Evolutionary conservation across 2,797 vertebrate species (phyloP), one percentile per base, ranked within the genome.

Genomic region (Microctenopoma lineatum): DNA sequence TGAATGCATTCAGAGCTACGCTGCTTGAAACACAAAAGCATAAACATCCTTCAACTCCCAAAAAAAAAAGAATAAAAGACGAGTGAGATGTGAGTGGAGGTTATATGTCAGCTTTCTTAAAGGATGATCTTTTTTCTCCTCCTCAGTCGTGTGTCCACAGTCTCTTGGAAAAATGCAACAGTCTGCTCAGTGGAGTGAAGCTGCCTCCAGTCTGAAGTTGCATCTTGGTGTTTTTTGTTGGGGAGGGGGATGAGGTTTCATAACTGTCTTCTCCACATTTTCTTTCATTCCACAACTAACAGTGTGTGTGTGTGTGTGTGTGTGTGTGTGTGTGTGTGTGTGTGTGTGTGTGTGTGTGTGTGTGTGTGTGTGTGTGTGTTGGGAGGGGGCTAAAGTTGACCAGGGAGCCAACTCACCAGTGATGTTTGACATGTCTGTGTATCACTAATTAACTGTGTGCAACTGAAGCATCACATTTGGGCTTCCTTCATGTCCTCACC

Each of bases 171-270:
- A 67, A 69, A 61, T 45, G 75, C 62, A 68, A 62, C 45, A 27
- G 41, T 74, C 59, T 61, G 58, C 56, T 72, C 51, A 64, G 70
- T 68, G 41, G 44, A n/a, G 52, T 59, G 80, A 72, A 41, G 64
- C 63, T 61, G 66, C 57, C 6, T 69, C 72, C 77, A 41, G 26
- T 59, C 76, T 52, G 39, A 63, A 54, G 73, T 38, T 66, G 62
- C 72, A 56, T 82, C 56, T 25, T 7, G 27, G 27, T 47, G 36
- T 62, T 57, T 59, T 55, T 65, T 60, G 67, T 56, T 59, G 61
- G 74, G 66, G 76, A 66, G 61, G 76, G 66, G 76, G 69, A 77
- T 79, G 68, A 85, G 69, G 75, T 86, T 69, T 62, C 32, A 75
- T 48, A 56, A 57, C 3, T 1, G 62, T 51, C 64, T 72, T 73